Evolutionary conservation across 2,113 vertebrate species (phyloP).

Genomic region (Mirza zaza): DNA sequence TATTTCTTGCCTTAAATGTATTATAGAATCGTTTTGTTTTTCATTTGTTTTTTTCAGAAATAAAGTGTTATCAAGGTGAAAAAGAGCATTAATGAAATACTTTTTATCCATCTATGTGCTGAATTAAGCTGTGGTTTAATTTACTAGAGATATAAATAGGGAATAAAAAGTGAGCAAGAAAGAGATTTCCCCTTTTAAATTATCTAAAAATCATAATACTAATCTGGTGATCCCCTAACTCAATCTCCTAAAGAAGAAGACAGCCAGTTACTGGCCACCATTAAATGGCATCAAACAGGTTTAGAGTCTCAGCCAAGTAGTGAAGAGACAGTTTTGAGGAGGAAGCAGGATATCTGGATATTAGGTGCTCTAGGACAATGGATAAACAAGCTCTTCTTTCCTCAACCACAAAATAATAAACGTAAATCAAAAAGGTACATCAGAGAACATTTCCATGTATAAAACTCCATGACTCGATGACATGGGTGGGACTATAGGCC

Average conservation of each 20-base stretch:
- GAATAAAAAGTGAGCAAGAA: background rate
- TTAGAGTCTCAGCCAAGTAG: background rate
- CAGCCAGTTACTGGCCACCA: background rate
- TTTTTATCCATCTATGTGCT: background rate
- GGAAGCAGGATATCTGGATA: background rate
- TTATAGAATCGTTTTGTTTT: background rate
- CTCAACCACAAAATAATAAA: background rate
- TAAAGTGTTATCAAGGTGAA: background rate
- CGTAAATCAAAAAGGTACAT: background rate
- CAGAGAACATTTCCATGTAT: background rate
- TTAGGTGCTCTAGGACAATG: background rate
- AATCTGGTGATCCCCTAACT: background rate
- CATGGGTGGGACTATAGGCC: background rate
- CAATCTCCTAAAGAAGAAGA: background rate
- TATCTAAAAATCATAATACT: background rate
- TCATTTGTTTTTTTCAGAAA: conserved; percentile 14
- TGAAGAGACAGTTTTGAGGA: background rate
- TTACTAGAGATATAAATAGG: background rate
- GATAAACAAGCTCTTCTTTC: background rate
- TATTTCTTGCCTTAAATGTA: background rate
- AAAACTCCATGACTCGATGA: background rate
- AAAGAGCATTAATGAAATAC: background rate
- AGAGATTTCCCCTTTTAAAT: background rate
- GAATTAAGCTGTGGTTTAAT: background rate
- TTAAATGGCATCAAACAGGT: no score